Base-by-base conservation (phyloP, 2,113 vertebrate species). In the Leucopsar rothschildi region DNA sequence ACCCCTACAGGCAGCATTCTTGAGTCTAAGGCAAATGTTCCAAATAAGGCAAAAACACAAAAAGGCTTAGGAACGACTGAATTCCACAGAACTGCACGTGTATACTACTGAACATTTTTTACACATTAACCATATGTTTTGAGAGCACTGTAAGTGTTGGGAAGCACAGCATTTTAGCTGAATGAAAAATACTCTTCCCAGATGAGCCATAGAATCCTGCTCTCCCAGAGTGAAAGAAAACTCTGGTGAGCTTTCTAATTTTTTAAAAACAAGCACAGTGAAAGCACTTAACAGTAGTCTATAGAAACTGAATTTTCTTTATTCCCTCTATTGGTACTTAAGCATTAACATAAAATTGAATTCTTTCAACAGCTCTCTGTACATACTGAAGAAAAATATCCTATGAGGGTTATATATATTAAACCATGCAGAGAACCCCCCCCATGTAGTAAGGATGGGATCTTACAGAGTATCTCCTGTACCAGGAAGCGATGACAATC, bases 401-500 rank as follows among this genome's bases (percentile, higher is more conserved):
- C 6, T 15, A 2, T 15, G 13, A 82, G 31, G 13, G 9, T 87
- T 55, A 5, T n/a, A 11, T 12, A 10, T 3, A 44, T 44, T 49
- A 83, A 82, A 78, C 15, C 61, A 31, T 6, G 24, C 68, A 44
- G 68, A 86, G 56, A 90, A n/a, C 9, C 39, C 61, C 33, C 33
- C 33, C 23, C 44, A 22, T 7, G 52, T 71, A 96, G 83, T 15
- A 88, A 88, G 52, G 68, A 56, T n/a, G 42, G 53, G 40, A 27
- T 90, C 98, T 98, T 97, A 99, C 99, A 44, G 99, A 97, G 0
- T 98, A 99, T 98, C 99, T 98, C 89, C 99, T 98, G 96, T 97
- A 99, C 99, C 99, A 99, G 33, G 99, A 98, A 2, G 99, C 97
- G 56, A 99, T 98, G 92, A 99, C 98, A 19, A 99, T 97, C 95